phyloP scores from a whole-genome alignment of 2,888 invertebrate species.

The Aelia acuminata region DNA sequence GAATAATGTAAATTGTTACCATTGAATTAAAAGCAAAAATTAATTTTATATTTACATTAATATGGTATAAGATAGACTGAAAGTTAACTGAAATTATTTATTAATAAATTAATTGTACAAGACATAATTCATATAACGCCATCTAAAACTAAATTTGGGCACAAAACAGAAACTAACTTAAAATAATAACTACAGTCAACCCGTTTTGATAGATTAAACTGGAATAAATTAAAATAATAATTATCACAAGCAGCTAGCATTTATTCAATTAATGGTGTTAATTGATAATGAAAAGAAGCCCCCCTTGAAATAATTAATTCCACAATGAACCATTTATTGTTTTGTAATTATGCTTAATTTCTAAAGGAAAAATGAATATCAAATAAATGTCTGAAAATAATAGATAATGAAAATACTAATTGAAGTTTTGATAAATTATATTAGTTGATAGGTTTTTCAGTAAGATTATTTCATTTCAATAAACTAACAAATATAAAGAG shows the following conservation, averaged over 20 bases:
- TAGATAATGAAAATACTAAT: neutral
- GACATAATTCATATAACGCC: neutral
- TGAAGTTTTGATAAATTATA: neutral
- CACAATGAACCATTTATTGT: neutral
- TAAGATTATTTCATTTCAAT: neutral
- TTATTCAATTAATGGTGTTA: neutral
- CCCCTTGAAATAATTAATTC: neutral
- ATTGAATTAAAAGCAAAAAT: neutral
- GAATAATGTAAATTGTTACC: neutral
- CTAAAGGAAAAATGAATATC: neutral
- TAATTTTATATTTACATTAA: neutral
- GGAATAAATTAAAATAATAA: neutral
- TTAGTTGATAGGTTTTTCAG: neutral
- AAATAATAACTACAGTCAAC: neutral
- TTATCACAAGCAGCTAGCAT: neutral
- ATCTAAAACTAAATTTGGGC: neutral
- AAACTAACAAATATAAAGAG: neutral
- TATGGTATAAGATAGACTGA: neutral
- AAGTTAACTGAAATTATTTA: conserved; percentile 12
- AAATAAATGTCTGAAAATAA: neutral
- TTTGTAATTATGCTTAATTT: neutral
- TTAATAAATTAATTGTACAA: neutral
- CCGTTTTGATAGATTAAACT: neutral
- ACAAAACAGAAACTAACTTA: neutral
- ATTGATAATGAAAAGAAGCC: neutral